phyloP scores from a whole-genome alignment of 92 coral and sea anemone species.

The Scolanthus callimorphus region DNA sequence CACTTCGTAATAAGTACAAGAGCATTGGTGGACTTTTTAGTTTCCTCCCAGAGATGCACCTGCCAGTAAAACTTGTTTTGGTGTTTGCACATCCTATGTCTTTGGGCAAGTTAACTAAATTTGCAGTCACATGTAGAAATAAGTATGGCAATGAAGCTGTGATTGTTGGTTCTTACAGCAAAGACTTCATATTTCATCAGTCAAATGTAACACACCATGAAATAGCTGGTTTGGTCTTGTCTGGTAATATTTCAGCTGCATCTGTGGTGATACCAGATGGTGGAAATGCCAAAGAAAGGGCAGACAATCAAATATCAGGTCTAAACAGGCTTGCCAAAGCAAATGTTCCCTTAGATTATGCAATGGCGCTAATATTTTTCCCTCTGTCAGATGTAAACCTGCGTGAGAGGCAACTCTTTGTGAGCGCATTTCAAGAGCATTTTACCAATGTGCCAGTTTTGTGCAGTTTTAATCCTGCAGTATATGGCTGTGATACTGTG shows the following conservation, averaged over 20 bases:
- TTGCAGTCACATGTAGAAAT: conserved; percentile 58
- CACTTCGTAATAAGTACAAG: conserved; percentile 78
- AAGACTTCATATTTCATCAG: conserved; percentile 53
- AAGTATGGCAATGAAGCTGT: conserved; percentile 74
- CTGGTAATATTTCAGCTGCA: conserved; percentile 54
- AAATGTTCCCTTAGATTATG: conserved; percentile 21
- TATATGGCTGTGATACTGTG: conserved; percentile 80
- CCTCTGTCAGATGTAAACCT: conserved; percentile 32
- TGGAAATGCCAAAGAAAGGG: conserved; percentile 6
- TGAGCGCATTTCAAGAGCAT: conserved; percentile 21
- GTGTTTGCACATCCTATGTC: conserved; percentile 79
- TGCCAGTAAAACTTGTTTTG: conserved; percentile 62
- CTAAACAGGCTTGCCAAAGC: conserved; percentile 39
- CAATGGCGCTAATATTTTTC: conserved; percentile 56
- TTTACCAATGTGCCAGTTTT: conserved; percentile 51
- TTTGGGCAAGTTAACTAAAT: conserved; percentile 72
- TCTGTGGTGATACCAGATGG: conserved; percentile 47
- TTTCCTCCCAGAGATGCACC: conserved; percentile 65
- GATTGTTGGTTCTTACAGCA: conserved; percentile 73
- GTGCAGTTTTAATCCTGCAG: conserved; percentile 61
- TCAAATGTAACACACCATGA: conserved; percentile 62
- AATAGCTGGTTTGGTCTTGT: conserved; percentile 72
- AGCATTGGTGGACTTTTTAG: conserved; percentile 61
- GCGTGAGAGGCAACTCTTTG: neutral
- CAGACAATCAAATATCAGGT: conserved; percentile 36